Evolutionary conservation across 1,140 invertebrate genomes (phyloP).

Genomic region (Frieseomelitta varia): DNA sequence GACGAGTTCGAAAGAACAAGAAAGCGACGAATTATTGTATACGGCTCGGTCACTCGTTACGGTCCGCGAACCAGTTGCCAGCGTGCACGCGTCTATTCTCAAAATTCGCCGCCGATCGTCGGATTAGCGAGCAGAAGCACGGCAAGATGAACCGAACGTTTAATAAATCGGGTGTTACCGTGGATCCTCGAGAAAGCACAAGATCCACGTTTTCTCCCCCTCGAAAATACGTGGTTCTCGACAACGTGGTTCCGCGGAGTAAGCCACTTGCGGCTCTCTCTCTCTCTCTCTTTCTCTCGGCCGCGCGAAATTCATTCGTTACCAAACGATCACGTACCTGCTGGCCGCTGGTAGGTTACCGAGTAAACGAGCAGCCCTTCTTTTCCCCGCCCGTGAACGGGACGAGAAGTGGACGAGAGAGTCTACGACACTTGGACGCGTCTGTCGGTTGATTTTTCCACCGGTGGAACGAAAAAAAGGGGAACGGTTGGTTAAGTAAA

Average conservation of each 20-base stretch:
- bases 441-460: conserved; percentile 30
- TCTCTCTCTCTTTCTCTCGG: background rate
- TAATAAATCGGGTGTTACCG: background rate
- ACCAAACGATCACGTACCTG: conserved; percentile 34
- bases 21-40: too few species aligned
- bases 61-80: too few species aligned
- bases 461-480: conserved; percentile 34
- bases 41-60: too few species aligned
- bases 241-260: background rate
- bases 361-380: conserved; percentile 16
- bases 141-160: too few species aligned
- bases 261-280: background rate
- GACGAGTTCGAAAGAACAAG: too few species aligned
- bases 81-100: too few species aligned
- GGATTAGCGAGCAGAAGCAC: too few species aligned
- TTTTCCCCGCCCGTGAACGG: background rate
- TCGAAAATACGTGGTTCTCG: background rate
- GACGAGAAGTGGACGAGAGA: conserved; percentile 51
- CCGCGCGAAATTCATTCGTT: conserved; percentile 26
- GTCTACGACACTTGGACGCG: conserved; percentile 50
- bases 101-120: too few species aligned
- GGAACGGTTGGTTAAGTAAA: conserved; percentile 45
- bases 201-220: background rate
- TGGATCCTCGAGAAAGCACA: background rate
- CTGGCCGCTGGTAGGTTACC: conserved; percentile 3